Conservation (phyloP, 2,888 invertebrate species). For the Chloroclysta siterata region DNA sequence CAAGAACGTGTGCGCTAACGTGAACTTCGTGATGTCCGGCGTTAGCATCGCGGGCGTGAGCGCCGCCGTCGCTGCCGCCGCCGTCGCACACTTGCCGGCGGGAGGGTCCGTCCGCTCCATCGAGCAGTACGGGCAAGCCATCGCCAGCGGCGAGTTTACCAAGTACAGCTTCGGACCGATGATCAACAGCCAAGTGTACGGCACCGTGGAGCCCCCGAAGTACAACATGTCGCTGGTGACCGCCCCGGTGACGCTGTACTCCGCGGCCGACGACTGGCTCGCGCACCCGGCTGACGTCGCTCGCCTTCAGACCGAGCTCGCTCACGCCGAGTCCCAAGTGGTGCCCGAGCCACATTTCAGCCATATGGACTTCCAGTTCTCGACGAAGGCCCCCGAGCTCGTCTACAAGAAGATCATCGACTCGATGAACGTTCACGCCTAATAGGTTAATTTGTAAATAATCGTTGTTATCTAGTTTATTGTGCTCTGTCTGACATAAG, state of each 20-base stretch:
- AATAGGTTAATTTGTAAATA: conserved; percentile 45
- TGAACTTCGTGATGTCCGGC: conserved; percentile 87
- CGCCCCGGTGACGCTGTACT: conserved; percentile 72
- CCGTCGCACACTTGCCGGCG: conserved; percentile 82
- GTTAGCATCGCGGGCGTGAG: conserved; percentile 83
- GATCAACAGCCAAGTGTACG: conserved; percentile 70
- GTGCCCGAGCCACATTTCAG: conserved; percentile 81
- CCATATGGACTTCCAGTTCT: conserved; percentile 78
- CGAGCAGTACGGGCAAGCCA: conserved; percentile 84
- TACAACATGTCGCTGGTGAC: conserved; percentile 71
- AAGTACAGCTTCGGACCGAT: conserved; percentile 70
- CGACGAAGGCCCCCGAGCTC: conserved; percentile 62
- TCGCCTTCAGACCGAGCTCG: conserved; percentile 81
- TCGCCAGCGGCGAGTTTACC: conserved; percentile 64
- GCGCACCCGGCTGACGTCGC: conserved; percentile 86
- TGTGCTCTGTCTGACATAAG: conserved; percentile 47
- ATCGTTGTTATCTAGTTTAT: conserved; percentile 39
- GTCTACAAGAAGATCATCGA: conserved; percentile 70
- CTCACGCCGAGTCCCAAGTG: conserved; percentile 82
- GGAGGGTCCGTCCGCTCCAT: conserved; percentile 83
- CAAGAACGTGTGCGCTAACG: conserved; percentile 84
- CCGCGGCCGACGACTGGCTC: conserved; percentile 87
- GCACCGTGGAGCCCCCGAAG: conserved; percentile 61
- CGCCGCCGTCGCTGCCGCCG: conserved; percentile 78
- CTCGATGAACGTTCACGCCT: conserved; percentile 56